phyloP scores from a whole-genome alignment of 1,140 invertebrate species.

The Caenorhabditis elegans region DNA sequence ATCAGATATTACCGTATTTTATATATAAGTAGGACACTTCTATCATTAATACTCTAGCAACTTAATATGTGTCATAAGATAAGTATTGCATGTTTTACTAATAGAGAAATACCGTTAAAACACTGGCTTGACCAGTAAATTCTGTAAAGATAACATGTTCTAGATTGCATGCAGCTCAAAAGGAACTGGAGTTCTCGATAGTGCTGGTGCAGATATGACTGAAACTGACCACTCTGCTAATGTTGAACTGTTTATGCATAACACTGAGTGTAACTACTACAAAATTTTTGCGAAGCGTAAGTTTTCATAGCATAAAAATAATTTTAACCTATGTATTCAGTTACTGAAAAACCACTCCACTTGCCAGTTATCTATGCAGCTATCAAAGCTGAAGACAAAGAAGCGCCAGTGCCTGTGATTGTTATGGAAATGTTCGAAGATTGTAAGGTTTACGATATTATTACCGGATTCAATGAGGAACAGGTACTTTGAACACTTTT shows the following conservation, averaged over 20 bases:
- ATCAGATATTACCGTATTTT: too few relatives aligned
- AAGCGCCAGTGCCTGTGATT: conserved; percentile 4
- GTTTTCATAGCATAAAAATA: background rate
- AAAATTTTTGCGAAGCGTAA: background rate
- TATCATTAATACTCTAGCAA: too few relatives aligned
- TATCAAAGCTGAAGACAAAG: background rate
- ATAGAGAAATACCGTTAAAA: too few relatives aligned
- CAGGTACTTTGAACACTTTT: background rate
- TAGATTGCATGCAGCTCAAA: background rate
- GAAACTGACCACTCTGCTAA: background rate
- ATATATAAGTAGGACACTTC: too few relatives aligned
- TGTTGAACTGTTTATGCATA: background rate
- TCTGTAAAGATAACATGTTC: background rate
- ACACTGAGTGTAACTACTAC: conserved; percentile 20
- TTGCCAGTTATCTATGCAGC: background rate
- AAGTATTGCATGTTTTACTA: too few relatives aligned
- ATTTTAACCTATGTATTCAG: too few relatives aligned
- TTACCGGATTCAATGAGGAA: conserved; percentile 15
- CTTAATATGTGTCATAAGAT: too few relatives aligned
- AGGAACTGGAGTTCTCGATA: background rate
- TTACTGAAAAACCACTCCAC: background rate
- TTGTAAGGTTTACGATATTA: conserved; percentile 8
- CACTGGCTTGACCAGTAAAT: too few relatives aligned
- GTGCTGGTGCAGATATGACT: background rate
- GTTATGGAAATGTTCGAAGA: conserved; percentile 33